phyloP scores from a whole-genome alignment of 1,140 invertebrate species.

The Steinernema khuongi region DNA sequence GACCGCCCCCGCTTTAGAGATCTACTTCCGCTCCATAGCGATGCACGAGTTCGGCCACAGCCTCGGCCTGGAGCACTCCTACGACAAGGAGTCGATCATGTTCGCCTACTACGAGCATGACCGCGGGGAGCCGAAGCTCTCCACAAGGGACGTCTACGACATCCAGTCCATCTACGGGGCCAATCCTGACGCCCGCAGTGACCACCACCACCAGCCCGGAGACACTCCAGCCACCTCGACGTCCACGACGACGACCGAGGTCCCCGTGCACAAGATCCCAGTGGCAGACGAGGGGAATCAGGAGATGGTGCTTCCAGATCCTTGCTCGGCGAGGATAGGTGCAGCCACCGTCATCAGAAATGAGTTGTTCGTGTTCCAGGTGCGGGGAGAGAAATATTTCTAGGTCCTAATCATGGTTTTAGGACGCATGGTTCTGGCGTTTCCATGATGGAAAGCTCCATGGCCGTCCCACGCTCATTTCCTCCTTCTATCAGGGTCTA shows the following conservation, averaged over 20 bases:
- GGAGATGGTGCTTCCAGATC: slow-evolving; percentile 1
- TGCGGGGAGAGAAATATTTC: background rate
- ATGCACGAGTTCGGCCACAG: slow-evolving; percentile 61
- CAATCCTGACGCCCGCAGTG: background rate
- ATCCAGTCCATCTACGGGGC: slow-evolving; percentile 11
- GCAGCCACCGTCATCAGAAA: background rate
- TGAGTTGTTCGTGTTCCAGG: slow-evolving; percentile 1
- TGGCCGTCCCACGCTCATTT: background rate
- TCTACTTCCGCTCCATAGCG: slow-evolving; percentile 46
- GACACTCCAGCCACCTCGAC: background rate
- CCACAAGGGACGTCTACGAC: background rate
- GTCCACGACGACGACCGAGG: background rate
- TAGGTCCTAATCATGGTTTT: background rate
- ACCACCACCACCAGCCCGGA: no score
- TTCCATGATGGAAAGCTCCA: background rate
- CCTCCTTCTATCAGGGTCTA: background rate
- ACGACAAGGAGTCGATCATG: slow-evolving; percentile 59
- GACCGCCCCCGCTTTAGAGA: background rate
- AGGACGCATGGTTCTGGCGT: slow-evolving; percentile 3
- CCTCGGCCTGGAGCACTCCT: slow-evolving; percentile 59
- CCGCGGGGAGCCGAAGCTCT: background rate
- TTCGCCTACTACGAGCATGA: slow-evolving; percentile 53
- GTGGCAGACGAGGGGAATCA: background rate
- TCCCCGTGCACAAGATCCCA: background rate
- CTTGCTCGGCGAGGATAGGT: background rate